Percentiles rank a stretch among this genome's conserved stretches.
These are phyloP conservation scores for Drosophila dives DNA, from an alignment of 2,888 invertebrate genomes.

Conservation along the genomic window DNA sequence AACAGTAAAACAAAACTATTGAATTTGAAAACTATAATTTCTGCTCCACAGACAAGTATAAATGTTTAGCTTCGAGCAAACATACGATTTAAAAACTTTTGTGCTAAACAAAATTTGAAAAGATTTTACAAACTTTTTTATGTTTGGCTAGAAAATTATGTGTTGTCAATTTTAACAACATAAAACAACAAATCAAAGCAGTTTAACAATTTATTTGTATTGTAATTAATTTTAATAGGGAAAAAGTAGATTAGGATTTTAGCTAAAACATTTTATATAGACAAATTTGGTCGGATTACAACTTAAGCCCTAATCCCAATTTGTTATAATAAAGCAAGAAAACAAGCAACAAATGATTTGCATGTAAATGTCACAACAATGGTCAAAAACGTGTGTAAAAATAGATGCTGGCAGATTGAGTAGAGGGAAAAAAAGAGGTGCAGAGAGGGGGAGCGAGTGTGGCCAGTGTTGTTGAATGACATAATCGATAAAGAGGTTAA, in stretches of 20 bases:
- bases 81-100: not conserved
- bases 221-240: not conserved
- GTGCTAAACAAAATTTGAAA: not conserved
- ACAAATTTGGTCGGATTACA: constrained; percentile 1
- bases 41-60: not conserved
- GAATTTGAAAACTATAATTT: not conserved
- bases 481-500: constrained; percentile 67
- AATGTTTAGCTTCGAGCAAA: too few species aligned
- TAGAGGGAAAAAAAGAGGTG: not conserved
- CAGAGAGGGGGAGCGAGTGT: not conserved
- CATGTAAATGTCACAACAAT: constrained; percentile 27
- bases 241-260: too few species aligned
- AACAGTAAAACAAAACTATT: not conserved
- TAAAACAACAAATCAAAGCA: not conserved
- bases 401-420: constrained; percentile 25
- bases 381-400: constrained; percentile 7
- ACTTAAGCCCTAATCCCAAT: constrained; percentile 29
- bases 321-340: constrained; percentile 4
- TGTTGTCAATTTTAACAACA: not conserved
- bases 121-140: not conserved
- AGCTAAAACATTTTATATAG: too few species aligned
- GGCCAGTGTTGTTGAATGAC: constrained; percentile 24
- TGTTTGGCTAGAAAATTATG: not conserved
- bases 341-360: constrained; percentile 15
- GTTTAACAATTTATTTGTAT: not conserved